These are phyloP conservation scores for Sphaerophoria rueppellii DNA, from an alignment of 2,888 invertebrate genomes.

Conservation along the genomic window DNA sequence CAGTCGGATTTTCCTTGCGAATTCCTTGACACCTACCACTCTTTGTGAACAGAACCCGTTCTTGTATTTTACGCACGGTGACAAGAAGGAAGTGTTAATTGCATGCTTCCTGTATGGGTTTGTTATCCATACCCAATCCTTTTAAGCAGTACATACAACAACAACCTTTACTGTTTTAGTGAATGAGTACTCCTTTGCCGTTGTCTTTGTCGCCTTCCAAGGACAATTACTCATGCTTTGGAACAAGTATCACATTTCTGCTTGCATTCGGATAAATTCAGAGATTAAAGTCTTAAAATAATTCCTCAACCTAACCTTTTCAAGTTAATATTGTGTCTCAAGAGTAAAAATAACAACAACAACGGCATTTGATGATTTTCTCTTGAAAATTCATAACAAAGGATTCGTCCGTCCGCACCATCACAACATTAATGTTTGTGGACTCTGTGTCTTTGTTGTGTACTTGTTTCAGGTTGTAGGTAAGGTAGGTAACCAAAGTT, in stretches of 20 bases:
- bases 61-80: constrained; percentile 8
- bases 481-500: not conserved
- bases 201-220: constrained; percentile 2
- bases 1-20: constrained; percentile 7
- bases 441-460: constrained; percentile 11
- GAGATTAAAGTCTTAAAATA: constrained; percentile 16
- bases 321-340: constrained; percentile 45
- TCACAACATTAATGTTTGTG: not conserved
- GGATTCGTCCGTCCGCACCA: constrained; percentile 9
- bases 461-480: not conserved
- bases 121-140: constrained; percentile 27
- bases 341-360: constrained; percentile 38
- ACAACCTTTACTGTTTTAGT: not conserved
- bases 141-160: constrained; percentile 7
- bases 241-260: constrained; percentile 21
- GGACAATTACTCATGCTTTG: constrained; percentile 5
- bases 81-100: constrained; percentile 59
- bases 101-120: constrained; percentile 53
- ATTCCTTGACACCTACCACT: not conserved
- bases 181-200: not conserved
- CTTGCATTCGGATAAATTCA: constrained; percentile 10
- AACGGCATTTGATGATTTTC: constrained; percentile 16
- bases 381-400: constrained; percentile 53
- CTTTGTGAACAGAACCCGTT: constrained; percentile 38
- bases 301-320: constrained; percentile 28